These are phyloP conservation scores for Prochilodus magdalenae DNA, from an alignment of 2,113 vertebrate species.

Conservation along the genomic window DNA sequence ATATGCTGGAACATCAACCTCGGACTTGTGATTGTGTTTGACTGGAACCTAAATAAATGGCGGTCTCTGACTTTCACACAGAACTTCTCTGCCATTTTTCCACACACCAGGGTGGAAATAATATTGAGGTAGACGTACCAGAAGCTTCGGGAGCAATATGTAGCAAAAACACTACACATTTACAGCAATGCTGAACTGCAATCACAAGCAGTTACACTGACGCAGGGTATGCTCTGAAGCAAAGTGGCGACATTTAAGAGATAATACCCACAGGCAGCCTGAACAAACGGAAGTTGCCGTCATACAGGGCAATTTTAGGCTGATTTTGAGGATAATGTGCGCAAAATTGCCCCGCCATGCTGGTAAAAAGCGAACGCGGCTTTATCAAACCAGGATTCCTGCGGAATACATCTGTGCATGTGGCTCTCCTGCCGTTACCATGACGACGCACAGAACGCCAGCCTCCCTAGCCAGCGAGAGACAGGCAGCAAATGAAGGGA, in stretches of 20 bases:
- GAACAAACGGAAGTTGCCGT: background rate
- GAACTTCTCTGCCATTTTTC: no score
- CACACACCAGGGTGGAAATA: no score
- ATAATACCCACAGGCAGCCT: background rate
- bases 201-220: background rate
- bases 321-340: slow-evolving; percentile 19
- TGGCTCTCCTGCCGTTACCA: slow-evolving; percentile 55
- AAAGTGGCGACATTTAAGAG: slow-evolving; percentile 16
- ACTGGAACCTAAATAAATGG: no score
- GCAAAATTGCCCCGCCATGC: slow-evolving; percentile 25
- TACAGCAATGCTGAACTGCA: background rate
- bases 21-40: no score
- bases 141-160: background rate
- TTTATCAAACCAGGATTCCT: slow-evolving; percentile 48
- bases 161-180: background rate
- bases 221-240: background rate
- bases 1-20: no score
- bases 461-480: slow-evolving; percentile 41
- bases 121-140: background rate
- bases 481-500: slow-evolving; percentile 57
- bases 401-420: slow-evolving; percentile 20
- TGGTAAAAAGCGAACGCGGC: slow-evolving; percentile 37
- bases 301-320: background rate
- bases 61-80: no score
- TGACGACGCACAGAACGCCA: slow-evolving; percentile 51